These are phyloP conservation scores for Rhinopomastus cyanomelas DNA, from an alignment of 2,113 vertebrate genomes.

Conservation along the genomic window DNA sequence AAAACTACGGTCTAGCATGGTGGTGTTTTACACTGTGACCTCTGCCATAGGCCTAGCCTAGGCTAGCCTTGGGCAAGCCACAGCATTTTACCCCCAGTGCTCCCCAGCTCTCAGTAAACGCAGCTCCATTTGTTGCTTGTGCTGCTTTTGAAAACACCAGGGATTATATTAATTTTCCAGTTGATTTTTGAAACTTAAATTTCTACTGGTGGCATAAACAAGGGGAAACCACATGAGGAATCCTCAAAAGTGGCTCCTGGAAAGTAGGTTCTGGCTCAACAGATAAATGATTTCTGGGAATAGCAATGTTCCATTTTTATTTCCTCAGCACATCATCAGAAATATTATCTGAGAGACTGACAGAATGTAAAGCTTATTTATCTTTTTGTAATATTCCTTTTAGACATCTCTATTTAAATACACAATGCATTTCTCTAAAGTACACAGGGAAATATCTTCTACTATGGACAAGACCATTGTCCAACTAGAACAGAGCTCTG, in stretches of 20 bases:
- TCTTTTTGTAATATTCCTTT: background rate
- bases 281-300: background rate
- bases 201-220: background rate
- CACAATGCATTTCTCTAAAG: background rate
- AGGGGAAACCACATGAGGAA: background rate
- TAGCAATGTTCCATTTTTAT: background rate
- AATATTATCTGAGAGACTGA: background rate
- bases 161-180: background rate
- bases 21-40: background rate
- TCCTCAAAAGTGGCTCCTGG: background rate
- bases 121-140: background rate
- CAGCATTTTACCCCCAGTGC: background rate
- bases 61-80: background rate
- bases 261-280: background rate
- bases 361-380: background rate
- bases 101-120: background rate
- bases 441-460: background rate
- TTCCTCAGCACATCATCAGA: slow-evolving; percentile 6
- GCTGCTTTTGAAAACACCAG: background rate
- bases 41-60: background rate
- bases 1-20: accelerated
- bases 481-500: background rate
- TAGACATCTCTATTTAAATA: background rate
- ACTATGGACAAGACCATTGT: background rate
- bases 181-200: background rate